phyloP scores from a whole-genome alignment of 2,113 vertebrate species.

The Cercopithecus mona region DNA sequence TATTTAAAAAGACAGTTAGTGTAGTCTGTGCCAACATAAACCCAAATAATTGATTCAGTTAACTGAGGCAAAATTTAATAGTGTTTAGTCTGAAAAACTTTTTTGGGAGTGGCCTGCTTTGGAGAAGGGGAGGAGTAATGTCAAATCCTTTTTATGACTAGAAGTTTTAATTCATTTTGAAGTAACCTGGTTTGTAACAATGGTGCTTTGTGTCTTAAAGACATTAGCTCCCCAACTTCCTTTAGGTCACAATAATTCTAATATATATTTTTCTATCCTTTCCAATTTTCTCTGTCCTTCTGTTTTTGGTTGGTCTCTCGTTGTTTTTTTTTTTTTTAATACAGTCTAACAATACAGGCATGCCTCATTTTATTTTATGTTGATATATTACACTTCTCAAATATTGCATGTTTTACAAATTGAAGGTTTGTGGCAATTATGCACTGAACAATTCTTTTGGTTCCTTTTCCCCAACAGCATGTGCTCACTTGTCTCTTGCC shows the following conservation, averaged over 20 bases:
- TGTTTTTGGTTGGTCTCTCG: neutral
- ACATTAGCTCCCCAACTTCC: neutral
- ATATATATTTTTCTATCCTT: neutral
- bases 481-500: neutral
- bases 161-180: neutral
- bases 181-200: neutral
- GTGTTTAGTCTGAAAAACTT: neutral
- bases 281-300: neutral
- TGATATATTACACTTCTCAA: neutral
- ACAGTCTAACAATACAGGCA: neutral
- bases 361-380: neutral
- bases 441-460: neutral
- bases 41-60: neutral
- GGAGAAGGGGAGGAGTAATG: neutral
- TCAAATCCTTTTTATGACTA: neutral
- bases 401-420: neutral
- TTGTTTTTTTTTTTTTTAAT: neutral
- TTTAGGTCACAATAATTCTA: neutral
- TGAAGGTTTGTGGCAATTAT: neutral
- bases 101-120: neutral
- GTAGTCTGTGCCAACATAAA: neutral
- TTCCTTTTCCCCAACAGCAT: neutral
- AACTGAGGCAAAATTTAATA: neutral
- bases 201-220: neutral
- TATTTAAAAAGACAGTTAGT: neutral